Evolutionary conservation across 2,797 vertebrate species (phyloP), one percentile per base, ranked within the genome.

Genomic region (Molossus alvarezi): DNA sequence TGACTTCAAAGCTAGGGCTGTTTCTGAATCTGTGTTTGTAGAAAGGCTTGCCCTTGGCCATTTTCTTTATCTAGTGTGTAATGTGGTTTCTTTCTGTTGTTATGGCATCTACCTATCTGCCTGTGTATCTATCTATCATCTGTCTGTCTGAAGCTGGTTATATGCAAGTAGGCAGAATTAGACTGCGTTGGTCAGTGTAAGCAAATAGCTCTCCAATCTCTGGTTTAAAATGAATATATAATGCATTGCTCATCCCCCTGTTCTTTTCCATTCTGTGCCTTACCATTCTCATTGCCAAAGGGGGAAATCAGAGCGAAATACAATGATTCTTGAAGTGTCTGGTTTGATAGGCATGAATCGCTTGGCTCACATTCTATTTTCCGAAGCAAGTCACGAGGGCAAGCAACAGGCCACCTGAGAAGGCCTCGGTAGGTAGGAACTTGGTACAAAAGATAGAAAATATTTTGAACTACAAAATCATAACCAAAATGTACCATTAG

Each of bases 11-110:
- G 25, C 9, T 14, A 76, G 12, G 13, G 6, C 75, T 64, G 1
- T 73, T 89, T 64, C 53, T 93, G 48, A 91, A 72, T 81, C 86
- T 71, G 6, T 48, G 9, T 81, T 82, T 90, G 5, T 55, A 72
- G 53, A 76, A 91, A 79, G 8, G 75, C 6, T 64, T 92, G 21
- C 53, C 29, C 1, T 71, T 73, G 37, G 5, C 25, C 12, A 9
- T 23, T 18, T 27, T 64, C 29, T 48, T 83, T 79, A 81, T 55
- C 23, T 75, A 33, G 21, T 55, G 1, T 71, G 0, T 53, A 41
- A 48, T 62, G 55, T 92, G 13, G 73, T 91, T 95, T 53, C 48
- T n/a, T 20, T 0, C n/a, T 67, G 64, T 23, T 79, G 11, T 55
- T 53, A 20, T 27, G 27, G 5, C 1, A 77, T 77, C 11, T 53